Evolutionary conservation across 2,888 invertebrate species (phyloP).

Genomic region (Ametastegia equiseti): DNA sequence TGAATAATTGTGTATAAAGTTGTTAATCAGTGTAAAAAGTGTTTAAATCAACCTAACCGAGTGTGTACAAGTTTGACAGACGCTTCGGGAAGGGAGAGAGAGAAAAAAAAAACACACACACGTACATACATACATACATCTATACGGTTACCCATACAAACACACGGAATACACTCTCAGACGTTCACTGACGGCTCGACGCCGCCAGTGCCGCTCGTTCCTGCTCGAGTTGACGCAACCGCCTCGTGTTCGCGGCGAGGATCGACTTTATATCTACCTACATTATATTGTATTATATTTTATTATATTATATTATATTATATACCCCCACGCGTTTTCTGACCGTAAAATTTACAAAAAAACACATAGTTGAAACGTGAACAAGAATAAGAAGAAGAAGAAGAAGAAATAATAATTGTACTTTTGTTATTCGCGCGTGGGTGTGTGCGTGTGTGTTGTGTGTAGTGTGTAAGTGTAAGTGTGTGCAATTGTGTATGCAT

Average conservation of each 20-base stretch:
- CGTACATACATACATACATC: conserved; percentile 11
- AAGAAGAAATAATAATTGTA: no score
- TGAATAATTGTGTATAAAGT: conserved; percentile 3
- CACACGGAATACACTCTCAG: no score
- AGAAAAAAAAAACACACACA: conserved; percentile 50
- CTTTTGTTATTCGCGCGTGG: no score
- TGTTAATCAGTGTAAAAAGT: conserved; percentile 30
- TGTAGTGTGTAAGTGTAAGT: no score
- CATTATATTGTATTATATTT: not conserved
- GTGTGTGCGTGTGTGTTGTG: no score
- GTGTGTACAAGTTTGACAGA: conserved; percentile 36
- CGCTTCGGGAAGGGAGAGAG: conserved; percentile 53
- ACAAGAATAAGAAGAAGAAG: no score
- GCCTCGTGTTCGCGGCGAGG: conserved; percentile 13
- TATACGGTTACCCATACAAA: not conserved
- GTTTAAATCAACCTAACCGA: conserved; percentile 25
- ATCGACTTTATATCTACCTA: not conserved
- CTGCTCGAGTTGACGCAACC: conserved; percentile 38
- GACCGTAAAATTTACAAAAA: no score
- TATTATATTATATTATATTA: not conserved
- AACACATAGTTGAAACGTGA: no score
- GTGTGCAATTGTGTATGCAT: no score
- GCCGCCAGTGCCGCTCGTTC: conserved; percentile 30
- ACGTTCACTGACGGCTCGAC: conserved; percentile 43
- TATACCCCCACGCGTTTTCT: no score